A percentile compares a stretch with the other conserved stretches of the same genome.
phyloP scores from a whole-genome alignment of 2,113 vertebrate genomes.

The Ceuthmochares aereus region DNA sequence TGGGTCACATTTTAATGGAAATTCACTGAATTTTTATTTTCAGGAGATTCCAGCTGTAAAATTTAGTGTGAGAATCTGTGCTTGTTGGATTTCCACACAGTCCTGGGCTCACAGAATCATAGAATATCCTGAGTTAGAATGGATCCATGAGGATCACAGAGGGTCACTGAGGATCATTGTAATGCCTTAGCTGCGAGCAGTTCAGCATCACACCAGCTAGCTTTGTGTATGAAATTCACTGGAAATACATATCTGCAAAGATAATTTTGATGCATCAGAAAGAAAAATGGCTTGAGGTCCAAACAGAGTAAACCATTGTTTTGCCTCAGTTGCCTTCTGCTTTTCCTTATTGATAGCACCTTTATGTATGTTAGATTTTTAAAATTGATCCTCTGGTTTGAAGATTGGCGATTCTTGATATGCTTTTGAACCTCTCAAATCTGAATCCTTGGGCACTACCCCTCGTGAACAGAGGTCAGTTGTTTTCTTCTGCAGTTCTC shows the following conservation, averaged over 20 bases:
- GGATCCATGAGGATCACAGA: accelerated
- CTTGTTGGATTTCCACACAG: background rate
- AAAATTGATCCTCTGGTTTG: background rate
- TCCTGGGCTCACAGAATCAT: background rate
- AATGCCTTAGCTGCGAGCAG: background rate
- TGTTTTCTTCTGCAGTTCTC: background rate
- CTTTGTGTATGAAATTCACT: background rate
- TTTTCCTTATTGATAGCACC: background rate
- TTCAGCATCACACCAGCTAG: background rate
- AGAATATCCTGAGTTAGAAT: background rate
- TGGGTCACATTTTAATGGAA: background rate
- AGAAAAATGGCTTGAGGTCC: background rate
- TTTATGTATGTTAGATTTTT: background rate
- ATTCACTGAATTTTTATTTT: background rate
- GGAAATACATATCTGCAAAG: background rate
- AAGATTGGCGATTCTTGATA: background rate
- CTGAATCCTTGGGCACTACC: background rate
- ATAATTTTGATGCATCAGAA: background rate
- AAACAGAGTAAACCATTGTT: background rate
- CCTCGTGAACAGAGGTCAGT: background rate
- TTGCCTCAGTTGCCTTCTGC: background rate
- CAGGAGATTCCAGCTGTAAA: background rate
- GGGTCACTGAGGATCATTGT: no score
- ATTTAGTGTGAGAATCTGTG: background rate
- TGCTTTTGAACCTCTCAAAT: background rate